These are phyloP conservation scores for Poeciliopsis paucimaculata DNA, from an alignment of 2,797 vertebrate species.

Conservation along the genomic window DNA sequence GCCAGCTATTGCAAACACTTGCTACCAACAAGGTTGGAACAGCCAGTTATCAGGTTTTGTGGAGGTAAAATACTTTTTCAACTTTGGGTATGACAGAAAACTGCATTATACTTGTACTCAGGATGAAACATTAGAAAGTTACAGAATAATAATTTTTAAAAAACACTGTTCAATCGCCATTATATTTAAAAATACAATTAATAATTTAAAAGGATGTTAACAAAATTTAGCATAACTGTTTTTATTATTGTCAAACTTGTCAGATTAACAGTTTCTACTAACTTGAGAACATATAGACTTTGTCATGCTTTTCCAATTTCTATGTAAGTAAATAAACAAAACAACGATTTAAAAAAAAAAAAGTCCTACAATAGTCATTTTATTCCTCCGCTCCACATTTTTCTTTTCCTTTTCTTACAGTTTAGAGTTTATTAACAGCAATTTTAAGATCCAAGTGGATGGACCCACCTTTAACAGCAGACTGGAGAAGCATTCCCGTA, in stretches of 20 bases:
- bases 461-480: conserved; percentile 67
- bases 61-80: not conserved
- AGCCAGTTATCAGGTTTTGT: not conserved
- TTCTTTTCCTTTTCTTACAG: not conserved
- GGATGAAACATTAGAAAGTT: not conserved
- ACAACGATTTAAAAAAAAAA: not conserved
- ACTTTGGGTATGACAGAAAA: not conserved
- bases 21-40: not conserved
- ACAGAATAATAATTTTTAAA: not conserved
- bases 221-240: not conserved
- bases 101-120: not conserved
- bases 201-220: not conserved
- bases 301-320: not conserved
- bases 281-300: not conserved
- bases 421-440: not conserved
- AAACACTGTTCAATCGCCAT: not conserved
- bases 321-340: not conserved
- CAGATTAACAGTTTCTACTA: not conserved
- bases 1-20: not conserved
- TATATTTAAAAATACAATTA: not conserved
- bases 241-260: not conserved
- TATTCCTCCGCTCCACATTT: not conserved
- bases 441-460: conserved; percentile 13
- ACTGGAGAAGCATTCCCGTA: conserved; percentile 70
- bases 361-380: not conserved